These are phyloP conservation scores for Dicyrtoma fusca DNA, from an alignment of 2,888 invertebrate genomes.

Conservation along the genomic window DNA sequence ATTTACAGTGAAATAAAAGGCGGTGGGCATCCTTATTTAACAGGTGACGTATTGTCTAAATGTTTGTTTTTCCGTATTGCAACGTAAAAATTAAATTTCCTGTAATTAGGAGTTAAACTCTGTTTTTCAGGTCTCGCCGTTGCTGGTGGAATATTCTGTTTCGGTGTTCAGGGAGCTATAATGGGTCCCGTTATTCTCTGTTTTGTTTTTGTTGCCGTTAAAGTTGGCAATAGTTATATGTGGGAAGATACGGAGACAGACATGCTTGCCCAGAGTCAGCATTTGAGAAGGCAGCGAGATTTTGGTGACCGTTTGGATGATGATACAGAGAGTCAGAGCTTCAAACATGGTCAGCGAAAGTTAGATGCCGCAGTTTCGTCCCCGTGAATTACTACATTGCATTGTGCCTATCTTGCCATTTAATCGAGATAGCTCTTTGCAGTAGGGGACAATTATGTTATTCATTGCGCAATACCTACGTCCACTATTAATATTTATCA, in stretches of 20 bases:
- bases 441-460: background rate
- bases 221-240: conserved; percentile 74
- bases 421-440: background rate
- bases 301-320: conserved; percentile 6
- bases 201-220: conserved; percentile 88
- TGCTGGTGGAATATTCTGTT: conserved; percentile 96
- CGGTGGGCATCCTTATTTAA: conserved; percentile 49
- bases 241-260: conserved; percentile 61
- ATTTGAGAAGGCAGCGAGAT: background rate
- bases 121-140: conserved; percentile 96
- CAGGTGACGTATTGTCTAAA: too few relatives aligned
- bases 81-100: conserved; percentile 22
- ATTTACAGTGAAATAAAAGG: conserved; percentile 98
- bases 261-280: background rate
- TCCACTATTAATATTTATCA: too few relatives aligned
- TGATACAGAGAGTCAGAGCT: background rate
- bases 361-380: background rate
- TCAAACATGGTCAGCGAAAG: background rate
- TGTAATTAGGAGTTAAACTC: background rate
- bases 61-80: background rate
- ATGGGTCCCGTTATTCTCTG: conserved; percentile 94
- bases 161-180: conserved; percentile 95
- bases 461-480: too few relatives aligned
- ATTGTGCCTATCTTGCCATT: background rate
- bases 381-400: background rate